Evolutionary conservation across 2,113 vertebrate genomes (phyloP), one percentile per base, ranked within the genome.

Genomic region (Megaleporinus macrocephalus): DNA sequence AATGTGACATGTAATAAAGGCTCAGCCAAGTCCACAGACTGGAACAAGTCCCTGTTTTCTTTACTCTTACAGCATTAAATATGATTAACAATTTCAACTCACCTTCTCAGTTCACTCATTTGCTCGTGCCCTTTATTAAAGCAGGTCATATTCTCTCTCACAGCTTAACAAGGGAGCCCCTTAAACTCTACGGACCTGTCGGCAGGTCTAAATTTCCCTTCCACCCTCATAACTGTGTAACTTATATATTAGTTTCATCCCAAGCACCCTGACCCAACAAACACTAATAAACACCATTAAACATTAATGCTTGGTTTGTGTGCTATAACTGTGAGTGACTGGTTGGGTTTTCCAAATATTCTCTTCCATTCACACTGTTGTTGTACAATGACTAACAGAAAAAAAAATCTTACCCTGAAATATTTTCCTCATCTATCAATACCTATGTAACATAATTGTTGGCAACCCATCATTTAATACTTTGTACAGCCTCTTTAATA

Each of bases 1-100:
- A 70, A 59, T 79, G n/a, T 55, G 53, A 70, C 36, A 15, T 14
- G 22, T 33, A 70, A 26, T 33, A 41, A 69, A 44, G 44, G n/a
- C 30, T 79, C 51, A 57, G 29, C 63, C 63, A 68, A 78, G 15
- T 70, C 15, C 18, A 69, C 47, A 69, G 24, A 70, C 66, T 13
- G 22, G 33, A 20, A 70, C 18, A 70, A 70, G 30, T 20, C 33
- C n/a, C 16, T 36, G 65, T 70, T 70, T 70, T 70, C 22, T 44
- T 24, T 55, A 41, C 66, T 70, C 9, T 41, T 22, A 36, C 33
- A 22, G 18, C 29, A 66, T 66, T 66, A 30, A 68, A 41, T 36
- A 68, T 68, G 33, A 44, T 70, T 70, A 44, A 70, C 24, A 41
- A n/a, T 4, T 24, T 44, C 33, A 70, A 10, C 22, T 13, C 65